phyloP scores from a whole-genome alignment of 2,888 invertebrate genomes.

The Watsonalla cultraria region DNA sequence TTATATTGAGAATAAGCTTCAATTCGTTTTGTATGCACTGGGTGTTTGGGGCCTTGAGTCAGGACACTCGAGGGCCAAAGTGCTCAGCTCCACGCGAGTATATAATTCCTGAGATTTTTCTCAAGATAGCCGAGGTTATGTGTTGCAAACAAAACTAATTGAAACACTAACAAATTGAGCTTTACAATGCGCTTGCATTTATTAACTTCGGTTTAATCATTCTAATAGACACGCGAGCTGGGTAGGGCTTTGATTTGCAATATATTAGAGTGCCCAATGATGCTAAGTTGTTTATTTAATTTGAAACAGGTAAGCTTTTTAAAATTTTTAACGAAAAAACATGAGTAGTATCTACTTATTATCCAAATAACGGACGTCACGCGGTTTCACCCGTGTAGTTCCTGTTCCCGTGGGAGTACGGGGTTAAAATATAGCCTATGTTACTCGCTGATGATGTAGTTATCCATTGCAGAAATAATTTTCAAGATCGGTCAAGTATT shows the following conservation, averaged over 20 bases:
- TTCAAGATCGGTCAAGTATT: too few relatives aligned
- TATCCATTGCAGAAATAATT: too few relatives aligned
- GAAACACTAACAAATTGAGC: conserved; percentile 63
- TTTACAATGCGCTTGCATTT: conserved; percentile 40
- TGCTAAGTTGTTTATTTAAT: too few relatives aligned
- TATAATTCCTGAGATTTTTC: conserved; percentile 69
- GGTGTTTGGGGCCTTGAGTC: conserved; percentile 1
- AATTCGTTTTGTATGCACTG: conserved; percentile 5
- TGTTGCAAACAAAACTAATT: conserved; percentile 63
- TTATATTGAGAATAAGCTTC: conserved; percentile 2
- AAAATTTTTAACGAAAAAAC: too few relatives aligned
- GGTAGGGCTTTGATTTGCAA: neutral
- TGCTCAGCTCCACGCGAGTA: conserved; percentile 34
- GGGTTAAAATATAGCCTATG: too few relatives aligned
- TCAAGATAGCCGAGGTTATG: conserved; percentile 57
- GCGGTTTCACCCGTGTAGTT: too few relatives aligned
- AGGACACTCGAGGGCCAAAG: conserved; percentile 10
- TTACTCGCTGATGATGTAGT: too few relatives aligned
- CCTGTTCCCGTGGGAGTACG: too few relatives aligned
- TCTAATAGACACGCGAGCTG: neutral
- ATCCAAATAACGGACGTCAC: too few relatives aligned
- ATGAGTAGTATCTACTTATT: too few relatives aligned
- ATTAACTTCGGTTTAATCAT: conserved; percentile 24
- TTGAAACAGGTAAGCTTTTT: too few relatives aligned
- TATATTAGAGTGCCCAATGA: too few relatives aligned